phyloP scores from a whole-genome alignment of 2,113 vertebrate genomes.

The Corythoichthys haematopterus region DNA sequence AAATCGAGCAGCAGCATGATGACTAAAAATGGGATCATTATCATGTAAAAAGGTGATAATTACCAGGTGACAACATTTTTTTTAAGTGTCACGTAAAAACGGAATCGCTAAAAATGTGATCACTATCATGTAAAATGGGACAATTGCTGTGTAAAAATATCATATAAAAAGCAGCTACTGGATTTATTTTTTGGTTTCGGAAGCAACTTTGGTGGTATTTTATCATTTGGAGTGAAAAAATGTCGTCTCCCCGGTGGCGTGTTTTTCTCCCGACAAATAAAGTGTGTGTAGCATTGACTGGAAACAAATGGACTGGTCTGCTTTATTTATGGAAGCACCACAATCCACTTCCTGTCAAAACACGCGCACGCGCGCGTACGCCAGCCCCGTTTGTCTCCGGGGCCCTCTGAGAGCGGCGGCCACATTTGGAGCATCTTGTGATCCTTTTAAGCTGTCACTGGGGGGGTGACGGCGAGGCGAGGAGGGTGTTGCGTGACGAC shows the following conservation, averaged over 20 bases:
- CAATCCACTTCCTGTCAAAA: neutral
- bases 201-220: too few relatives aligned
- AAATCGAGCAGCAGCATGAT: too few relatives aligned
- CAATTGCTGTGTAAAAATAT: too few relatives aligned
- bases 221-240: slow-evolving; percentile 39
- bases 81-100: too few relatives aligned
- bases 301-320: slow-evolving; percentile 9
- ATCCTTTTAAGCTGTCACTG: slow-evolving; percentile 43
- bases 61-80: too few relatives aligned
- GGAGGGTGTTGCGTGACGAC: neutral
- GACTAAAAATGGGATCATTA: too few relatives aligned
- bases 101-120: too few relatives aligned
- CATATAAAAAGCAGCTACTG: too few relatives aligned
- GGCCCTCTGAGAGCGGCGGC: slow-evolving; percentile 19
- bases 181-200: too few relatives aligned
- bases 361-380: neutral
- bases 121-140: too few relatives aligned
- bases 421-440: slow-evolving; percentile 37
- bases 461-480: neutral
- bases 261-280: slow-evolving; percentile 23
- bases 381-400: slow-evolving; percentile 33
- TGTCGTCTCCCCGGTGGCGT: neutral
- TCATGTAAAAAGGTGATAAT: too few relatives aligned
- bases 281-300: slow-evolving; percentile 40
- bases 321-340: slow-evolving; percentile 34